Evolutionary conservation across 2,888 invertebrate species (phyloP), one percentile per base, ranked within the genome.

Genomic region (Octonoba sinensis): DNA sequence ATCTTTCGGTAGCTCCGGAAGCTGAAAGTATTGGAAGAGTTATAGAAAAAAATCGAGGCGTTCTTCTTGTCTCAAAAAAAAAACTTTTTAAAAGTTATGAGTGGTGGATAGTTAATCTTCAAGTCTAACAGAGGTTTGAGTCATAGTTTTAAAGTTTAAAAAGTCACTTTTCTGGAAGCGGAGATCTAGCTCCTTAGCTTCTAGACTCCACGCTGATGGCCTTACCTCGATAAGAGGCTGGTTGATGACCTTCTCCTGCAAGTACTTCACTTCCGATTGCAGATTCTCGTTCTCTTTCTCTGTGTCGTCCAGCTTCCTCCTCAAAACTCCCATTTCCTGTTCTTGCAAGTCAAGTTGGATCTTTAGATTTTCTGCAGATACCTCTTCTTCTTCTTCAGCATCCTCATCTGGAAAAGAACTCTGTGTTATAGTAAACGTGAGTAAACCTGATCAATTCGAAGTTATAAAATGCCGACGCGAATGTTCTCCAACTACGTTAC

Each of bases 341-440:
- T 96, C 96, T 87, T 94, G 94, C 65, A 96, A 91, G 89, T 96
- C 96, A 70, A 97, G 90, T 85, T 96, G 92, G 56, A 96, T 91
- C 86, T 95, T 92, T 79, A 96, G 89, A 88, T 96, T 96, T 22
- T 94, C 92, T 16, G 93, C 92, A 24, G 86, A 87, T 16, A 89
- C 85, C 89, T 95, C 94, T 86, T 95, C 95, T 59, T 87, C 86
- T 87, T 93, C 92, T 86, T 93, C 93, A 20, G 73, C 81, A 13
- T 64, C 81, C 13, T 82, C 76, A 73, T 22, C 3, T 18, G 18
- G 15, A 44, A 16, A 47, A 22, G 57, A 54, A 54, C 11, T 15
- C 2, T 4, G 51, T 27, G 27, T 27, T 27, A 27, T 3, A 6
- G 27, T 27, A 3, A 27, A n/a, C 6, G 6, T 27, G 2, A 27